phyloP scores from a whole-genome alignment of 2,888 invertebrate genomes.

The Tachystola acroxantha region DNA sequence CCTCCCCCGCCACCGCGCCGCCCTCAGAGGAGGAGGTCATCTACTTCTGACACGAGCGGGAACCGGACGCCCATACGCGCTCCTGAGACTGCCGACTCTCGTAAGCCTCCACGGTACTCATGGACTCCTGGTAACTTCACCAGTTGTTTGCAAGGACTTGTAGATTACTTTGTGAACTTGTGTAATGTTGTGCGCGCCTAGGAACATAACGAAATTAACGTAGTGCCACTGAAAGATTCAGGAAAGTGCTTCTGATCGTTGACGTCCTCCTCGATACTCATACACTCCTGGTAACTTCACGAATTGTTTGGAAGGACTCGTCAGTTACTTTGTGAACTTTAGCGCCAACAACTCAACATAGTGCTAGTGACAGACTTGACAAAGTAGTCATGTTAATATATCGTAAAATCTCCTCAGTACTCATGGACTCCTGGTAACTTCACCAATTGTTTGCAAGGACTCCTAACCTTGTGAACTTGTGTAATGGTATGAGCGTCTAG shows the following conservation, averaged over 20 bases:
- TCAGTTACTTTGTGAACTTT: neutral
- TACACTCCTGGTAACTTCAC: neutral
- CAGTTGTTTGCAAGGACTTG: neutral
- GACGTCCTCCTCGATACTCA: too few relatives aligned
- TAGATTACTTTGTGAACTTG: constrained; percentile 1
- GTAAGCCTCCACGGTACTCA: constrained; percentile 27
- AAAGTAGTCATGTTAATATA: too few relatives aligned
- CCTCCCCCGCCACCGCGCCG: constrained; percentile 15
- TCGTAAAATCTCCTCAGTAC: neutral
- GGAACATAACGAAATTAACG: too few relatives aligned
- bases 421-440: too few relatives aligned
- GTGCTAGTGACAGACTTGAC: too few relatives aligned
- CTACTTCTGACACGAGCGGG: constrained; percentile 80
- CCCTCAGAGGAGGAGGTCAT: constrained; percentile 80
- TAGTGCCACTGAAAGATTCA: too few relatives aligned
- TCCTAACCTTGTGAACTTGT: neutral
- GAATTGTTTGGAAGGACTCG: neutral
- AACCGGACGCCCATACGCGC: constrained; percentile 39
- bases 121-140: constrained; percentile 21
- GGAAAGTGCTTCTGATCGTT: too few relatives aligned
- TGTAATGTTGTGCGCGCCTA: neutral
- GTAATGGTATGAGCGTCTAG: neutral
- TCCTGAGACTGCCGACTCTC: constrained; percentile 68
- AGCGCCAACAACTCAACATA: too few relatives aligned
- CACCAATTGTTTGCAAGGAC: too few relatives aligned